Evolutionary conservation across 2,797 vertebrate genomes (phyloP).

Genomic region (Borostomias antarcticus): DNA sequence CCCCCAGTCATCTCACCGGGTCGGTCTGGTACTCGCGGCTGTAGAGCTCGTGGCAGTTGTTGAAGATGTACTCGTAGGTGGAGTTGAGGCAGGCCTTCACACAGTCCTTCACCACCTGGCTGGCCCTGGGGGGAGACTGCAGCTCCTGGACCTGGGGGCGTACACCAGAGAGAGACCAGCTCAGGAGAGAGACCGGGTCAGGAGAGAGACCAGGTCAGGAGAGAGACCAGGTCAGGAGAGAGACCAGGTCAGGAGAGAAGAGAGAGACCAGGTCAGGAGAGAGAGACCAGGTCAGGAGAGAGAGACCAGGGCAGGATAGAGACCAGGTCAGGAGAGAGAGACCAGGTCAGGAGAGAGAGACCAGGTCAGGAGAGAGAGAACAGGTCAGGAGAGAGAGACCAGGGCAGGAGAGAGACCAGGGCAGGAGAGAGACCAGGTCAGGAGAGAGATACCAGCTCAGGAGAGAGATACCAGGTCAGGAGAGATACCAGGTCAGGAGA

Average conservation of each 20-base stretch:
- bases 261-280: neutral
- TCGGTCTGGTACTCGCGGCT: slow-evolving; percentile 88
- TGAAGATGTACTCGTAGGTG: slow-evolving; percentile 88
- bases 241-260: neutral
- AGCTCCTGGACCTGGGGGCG: slow-evolving; percentile 81
- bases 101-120: slow-evolving; percentile 87
- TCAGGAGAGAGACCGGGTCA: no score
- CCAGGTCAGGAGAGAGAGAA: no score
- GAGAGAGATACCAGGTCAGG: no score
- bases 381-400: no score
- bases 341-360: no score
- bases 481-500: neutral
- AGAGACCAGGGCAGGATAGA: neutral
- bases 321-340: neutral
- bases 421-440: neutral
- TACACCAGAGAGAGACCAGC: slow-evolving; percentile 3
- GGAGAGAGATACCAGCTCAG: no score
- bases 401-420: neutral
- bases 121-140: slow-evolving; percentile 85
- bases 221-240: neutral
- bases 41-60: slow-evolving; percentile 88
- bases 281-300: neutral
- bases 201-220: neutral
- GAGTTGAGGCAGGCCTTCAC: slow-evolving; percentile 89
- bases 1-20: slow-evolving; percentile 76